Evolutionary conservation across 2,113 vertebrate species (phyloP), one percentile per base, ranked within the genome.

Genomic region (Crotophaga sulcirostris): DNA sequence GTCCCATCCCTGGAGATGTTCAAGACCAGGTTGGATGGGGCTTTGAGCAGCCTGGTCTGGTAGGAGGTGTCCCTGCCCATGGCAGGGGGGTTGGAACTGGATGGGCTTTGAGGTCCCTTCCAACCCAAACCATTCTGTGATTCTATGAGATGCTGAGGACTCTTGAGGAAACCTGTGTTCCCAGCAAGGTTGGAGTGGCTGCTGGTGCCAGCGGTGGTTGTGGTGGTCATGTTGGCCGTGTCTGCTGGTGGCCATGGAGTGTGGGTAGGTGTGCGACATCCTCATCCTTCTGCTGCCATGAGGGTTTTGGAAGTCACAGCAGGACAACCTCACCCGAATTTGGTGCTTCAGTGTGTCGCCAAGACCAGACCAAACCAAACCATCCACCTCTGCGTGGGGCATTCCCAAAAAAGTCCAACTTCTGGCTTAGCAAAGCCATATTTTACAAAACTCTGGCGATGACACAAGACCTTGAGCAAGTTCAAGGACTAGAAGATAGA

Each of bases 211-310:
- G 14, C 7, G 1, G 44, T 49, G 47, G 47, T 17, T 17, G 47
- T 47, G n/a, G n/a, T n/a, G n/a, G 10, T 15, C 42, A 42, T 42
- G 42, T 14, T 58, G 54, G 42, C 44, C 2, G 2, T 8, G 72
- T 5, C 60, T 31, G 84, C 21, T 49, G 51, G 62, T 18, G 84
- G 51, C 13, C 2, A 1, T 25, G 73, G 84, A 58, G 62, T 6
- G 1, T 8, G 19, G 33, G 33, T 10, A 45, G 58, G 83, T 6
- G 42, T 2, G 62, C 2, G 45, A 58, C 8, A 0, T 9, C 33
- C 86, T 51, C 6, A 0, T 5, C 28, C 29, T 31, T 9, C 16
- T 0, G 0, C 13, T 16, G 77, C 70, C 10, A 0, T 1, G 2
- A 13, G 59, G 38, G 38, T 21, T 87, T 23, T 25, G 62, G 34